Percentiles rank a stretch among this genome's conserved stretches.
phyloP scores from a whole-genome alignment of 2,888 invertebrate species.

The Pammene fasciana region DNA sequence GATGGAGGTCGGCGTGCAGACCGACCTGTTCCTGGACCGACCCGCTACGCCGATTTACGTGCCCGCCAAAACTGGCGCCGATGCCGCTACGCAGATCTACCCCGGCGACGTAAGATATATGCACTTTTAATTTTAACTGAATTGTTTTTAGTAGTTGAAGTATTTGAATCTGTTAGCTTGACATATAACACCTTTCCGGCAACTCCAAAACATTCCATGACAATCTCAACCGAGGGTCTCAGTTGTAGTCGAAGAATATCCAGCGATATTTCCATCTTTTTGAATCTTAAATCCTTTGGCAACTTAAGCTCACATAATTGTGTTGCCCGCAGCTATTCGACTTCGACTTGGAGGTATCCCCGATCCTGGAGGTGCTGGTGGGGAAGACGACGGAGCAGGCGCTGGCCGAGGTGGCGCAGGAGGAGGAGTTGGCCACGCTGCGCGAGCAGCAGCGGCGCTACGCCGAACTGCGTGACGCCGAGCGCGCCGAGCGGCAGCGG shows the following conservation, averaged over 20 bases:
- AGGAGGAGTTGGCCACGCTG: slow-evolving; percentile 93
- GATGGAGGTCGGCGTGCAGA: slow-evolving; percentile 91
- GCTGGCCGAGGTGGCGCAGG: slow-evolving; percentile 94
- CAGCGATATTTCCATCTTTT: too few species aligned
- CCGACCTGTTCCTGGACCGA: slow-evolving; percentile 93
- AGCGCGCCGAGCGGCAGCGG: slow-evolving; percentile 91
- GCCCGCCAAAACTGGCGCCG: slow-evolving; percentile 91
- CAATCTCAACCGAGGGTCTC: too few species aligned
- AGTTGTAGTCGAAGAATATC: too few species aligned
- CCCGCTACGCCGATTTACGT: slow-evolving; percentile 91
- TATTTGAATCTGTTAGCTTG: too few species aligned
- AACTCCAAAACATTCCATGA: too few species aligned
- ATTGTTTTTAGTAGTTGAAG: too few species aligned
- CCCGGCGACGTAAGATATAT: slow-evolving; percentile 89
- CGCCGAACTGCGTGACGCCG: slow-evolving; percentile 88
- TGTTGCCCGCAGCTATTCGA: slow-evolving; percentile 88
- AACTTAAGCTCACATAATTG: not conserved
- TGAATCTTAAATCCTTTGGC: too few species aligned
- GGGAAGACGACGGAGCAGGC: slow-evolving; percentile 96
- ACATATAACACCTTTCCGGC: too few species aligned
- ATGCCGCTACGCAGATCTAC: slow-evolving; percentile 93
- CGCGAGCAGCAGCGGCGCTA: slow-evolving; percentile 89
- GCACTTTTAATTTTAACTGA: too few species aligned
- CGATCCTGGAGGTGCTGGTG: slow-evolving; percentile 93
- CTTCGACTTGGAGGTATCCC: slow-evolving; percentile 95